phyloP scores from a whole-genome alignment of 2,888 invertebrate species.

The Cynaeus angustus region DNA sequence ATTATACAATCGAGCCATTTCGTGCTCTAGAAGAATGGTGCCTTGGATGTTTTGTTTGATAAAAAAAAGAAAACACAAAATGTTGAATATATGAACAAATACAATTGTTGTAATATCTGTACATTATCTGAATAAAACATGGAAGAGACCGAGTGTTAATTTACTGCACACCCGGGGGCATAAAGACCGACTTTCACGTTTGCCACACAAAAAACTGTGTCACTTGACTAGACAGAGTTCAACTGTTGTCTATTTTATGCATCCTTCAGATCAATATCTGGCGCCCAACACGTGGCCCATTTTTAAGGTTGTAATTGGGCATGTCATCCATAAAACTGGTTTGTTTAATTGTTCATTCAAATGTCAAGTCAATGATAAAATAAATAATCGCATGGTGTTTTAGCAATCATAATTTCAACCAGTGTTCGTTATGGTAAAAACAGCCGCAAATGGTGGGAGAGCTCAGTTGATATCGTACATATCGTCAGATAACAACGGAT shows the following conservation, averaged over 20 bases:
- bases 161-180: background rate
- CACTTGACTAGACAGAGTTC: conserved; percentile 6
- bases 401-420: background rate
- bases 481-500: conserved; percentile 21
- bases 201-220: conserved; percentile 1
- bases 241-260: background rate
- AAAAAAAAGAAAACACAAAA: conserved; percentile 60
- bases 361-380: background rate
- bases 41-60: conserved; percentile 71
- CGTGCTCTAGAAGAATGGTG: conserved; percentile 69
- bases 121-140: conserved; percentile 67
- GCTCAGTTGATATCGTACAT: conserved; percentile 19
- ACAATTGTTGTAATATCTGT: conserved; percentile 71
- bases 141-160: conserved; percentile 46
- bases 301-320: background rate
- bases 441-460: conserved; percentile 21
- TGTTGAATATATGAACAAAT: conserved; percentile 66
- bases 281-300: conserved; percentile 19
- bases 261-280: conserved; percentile 6
- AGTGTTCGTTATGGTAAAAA: background rate
- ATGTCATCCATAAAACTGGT: background rate
- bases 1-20: conserved; percentile 56
- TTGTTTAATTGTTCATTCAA: background rate
- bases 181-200: conserved; percentile 21
- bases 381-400: background rate